Evolutionary conservation across 2,888 invertebrate genomes (phyloP), one percentile per base, ranked within the genome.

Genomic region (Latheticus oryzae): DNA sequence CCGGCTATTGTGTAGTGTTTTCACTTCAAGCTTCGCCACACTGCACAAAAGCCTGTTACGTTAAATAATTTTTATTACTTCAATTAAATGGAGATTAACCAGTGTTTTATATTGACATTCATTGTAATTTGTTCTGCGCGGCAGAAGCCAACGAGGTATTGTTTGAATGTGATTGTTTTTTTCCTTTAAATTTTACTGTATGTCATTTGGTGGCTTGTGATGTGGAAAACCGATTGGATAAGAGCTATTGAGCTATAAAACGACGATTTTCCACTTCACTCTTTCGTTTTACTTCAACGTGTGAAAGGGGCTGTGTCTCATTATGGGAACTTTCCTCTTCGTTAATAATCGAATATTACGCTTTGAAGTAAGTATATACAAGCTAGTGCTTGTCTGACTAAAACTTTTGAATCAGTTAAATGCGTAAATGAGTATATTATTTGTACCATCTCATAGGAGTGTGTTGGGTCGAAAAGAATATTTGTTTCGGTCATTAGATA

Each of bases 31-130:
- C 28, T 30, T 17, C 17, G 19, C 15, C 8, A 28, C 26, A 9
- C 8, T 17, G 12, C 21, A 47, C 28, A 43, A 43, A 50, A 50
- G 48, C 48, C 37, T 35, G 37, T 50, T 35, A 35, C 48, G 8
- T 33, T 37, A 50, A 35, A 26, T 47, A 32, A 50, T 37, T 50
- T 37, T 50, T 50, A 50, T 24, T 24, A 26, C 35, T 37, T 50
- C 48, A 50, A 50, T 50, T 50, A 50, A 50, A 24, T 50, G 37
- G 26, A 50, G 26, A 50, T 50, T 50, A 28, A 50, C 24, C 26
- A 37, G 35, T 50, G 37, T 50, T 50, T 35, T 50, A 37, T 24
- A 35, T 37, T 26, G 48, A 50, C 37, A 26, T 50, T 24, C 9
- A 37, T 37, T 13, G 48, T 24, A 37, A 50, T 50, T 26, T 9